Evolutionary conservation across 64 coral and sea anemone species (phyloP).

Genomic region (Platygyra sinensis): DNA sequence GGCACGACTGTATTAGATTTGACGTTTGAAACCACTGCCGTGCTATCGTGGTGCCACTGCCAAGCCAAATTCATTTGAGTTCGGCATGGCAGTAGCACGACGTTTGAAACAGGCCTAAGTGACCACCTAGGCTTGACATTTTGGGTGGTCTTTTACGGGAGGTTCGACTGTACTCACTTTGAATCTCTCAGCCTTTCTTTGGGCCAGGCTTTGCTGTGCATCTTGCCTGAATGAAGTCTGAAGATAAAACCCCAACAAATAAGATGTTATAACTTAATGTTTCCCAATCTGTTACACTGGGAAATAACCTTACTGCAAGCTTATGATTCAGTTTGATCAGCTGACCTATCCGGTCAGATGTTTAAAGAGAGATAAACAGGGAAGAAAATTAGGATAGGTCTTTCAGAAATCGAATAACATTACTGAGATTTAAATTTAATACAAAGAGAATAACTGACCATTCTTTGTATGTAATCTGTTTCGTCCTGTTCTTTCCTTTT

Average conservation of each 20-base stretch:
- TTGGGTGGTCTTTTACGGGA: too few species aligned
- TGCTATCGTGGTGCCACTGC: too few species aligned
- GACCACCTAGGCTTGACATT: too few species aligned
- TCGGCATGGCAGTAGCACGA: too few species aligned
- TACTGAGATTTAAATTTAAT: background rate
- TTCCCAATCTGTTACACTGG: background rate
- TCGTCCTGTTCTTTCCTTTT: constrained; percentile 59
- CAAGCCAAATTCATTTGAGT: too few species aligned
- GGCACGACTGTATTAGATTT: too few species aligned
- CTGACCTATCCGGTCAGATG: too few species aligned
- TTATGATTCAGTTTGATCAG: too few species aligned
- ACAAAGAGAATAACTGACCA: constrained; percentile 41
- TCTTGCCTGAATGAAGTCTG: constrained; percentile 2
- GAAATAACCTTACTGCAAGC: too few species aligned
- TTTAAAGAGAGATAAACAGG: background rate
- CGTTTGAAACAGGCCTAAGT: too few species aligned
- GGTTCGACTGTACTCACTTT: background rate
- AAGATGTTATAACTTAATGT: background rate
- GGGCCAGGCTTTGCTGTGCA: background rate
- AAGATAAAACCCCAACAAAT: background rate
- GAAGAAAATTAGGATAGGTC: background rate
- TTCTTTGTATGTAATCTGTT: constrained; percentile 55
- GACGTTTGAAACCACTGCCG: too few species aligned
- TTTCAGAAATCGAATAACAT: background rate
- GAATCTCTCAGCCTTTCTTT: constrained; percentile 24